Evolutionary conservation across 2,888 invertebrate species (phyloP), one percentile per base, ranked within the genome.

Genomic region (Aphidius colemani): DNA sequence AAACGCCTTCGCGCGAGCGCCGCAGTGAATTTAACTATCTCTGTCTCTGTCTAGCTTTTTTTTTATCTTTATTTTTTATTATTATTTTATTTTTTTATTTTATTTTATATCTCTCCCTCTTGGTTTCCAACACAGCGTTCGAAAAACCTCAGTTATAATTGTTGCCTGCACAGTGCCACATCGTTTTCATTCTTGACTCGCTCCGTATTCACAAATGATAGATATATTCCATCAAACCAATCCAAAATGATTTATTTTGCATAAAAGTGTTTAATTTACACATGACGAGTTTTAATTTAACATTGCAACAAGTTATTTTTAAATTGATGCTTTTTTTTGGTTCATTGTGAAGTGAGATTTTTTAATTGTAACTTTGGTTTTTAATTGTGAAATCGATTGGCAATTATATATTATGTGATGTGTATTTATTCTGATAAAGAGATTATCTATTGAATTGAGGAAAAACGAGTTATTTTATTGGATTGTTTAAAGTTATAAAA

Each of bases 61-160:
- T 9, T 11, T 5, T n/a, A 39, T 46, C n/a, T 8, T 45, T 39
- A 46, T 46, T 39, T 39, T 8, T 39, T 46, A 30, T 30, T 30
- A 30, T 30, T 30, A 30, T 30, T 46, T 11, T 6, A 7, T 46
- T 44, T 44, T 30, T 8, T 9, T 8, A 5, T 5, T 11, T 45
- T 39, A 46, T 46, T 39, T 39, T 8, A 30, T 46, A 30, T 18
- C 45, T 45, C 57, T 39, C 60, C 59, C 60, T 57, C 61, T 57
- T 46, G 39, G 58, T 55, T 53, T 60, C 60, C 61, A 58, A 43
- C 68, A 63, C 66, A 53, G 57, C 46, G 66, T 63, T 69, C 80
- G 77, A 81, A 81, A 81, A 82, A 78, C 79, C 80, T 82, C 82
- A 82, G 82, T 82, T 81, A 81, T 82, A 82, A 82, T 82, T 82